Percentiles rank a stretch among this genome's conserved stretches.
These are phyloP conservation scores for Melanotaenia parkinsoni DNA, from an alignment of 2,797 vertebrate genomes.

Conservation along the genomic window DNA sequence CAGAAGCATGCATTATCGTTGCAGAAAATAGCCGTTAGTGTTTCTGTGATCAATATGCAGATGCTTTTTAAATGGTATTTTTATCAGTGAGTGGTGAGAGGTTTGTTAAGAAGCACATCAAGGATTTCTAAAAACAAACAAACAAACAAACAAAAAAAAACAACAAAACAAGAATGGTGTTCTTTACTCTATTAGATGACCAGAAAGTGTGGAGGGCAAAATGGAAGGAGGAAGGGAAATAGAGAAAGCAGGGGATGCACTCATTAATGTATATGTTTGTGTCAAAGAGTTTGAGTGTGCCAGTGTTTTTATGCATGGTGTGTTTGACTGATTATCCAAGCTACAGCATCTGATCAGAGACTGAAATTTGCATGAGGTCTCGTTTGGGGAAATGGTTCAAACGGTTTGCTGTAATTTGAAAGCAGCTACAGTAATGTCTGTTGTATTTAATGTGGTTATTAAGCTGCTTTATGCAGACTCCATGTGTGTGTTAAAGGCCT, in stretches of 20 bases:
- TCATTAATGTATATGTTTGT: conserved; percentile 52
- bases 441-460: conserved; percentile 5
- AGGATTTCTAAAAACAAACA: conserved; percentile 37
- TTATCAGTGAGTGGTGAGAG: conserved; percentile 49
- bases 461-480: conserved; percentile 1
- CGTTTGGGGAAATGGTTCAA: background rate
- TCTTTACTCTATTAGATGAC: conserved; percentile 44
- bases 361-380: background rate
- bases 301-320: conserved; percentile 17
- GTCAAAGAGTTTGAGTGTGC: conserved; percentile 33
- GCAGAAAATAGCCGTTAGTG: conserved; percentile 63
- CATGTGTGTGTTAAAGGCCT: conserved; percentile 3
- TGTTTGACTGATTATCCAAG: background rate
- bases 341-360: conserved; percentile 10
- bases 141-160: conserved; percentile 3
- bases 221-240: conserved; percentile 16
- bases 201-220: conserved; percentile 50
- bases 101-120: conserved; percentile 49
- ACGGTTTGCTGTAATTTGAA: background rate
- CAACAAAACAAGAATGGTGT: background rate
- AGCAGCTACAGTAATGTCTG: background rate
- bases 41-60: conserved; percentile 58
- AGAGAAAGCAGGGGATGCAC: conserved; percentile 17
- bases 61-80: conserved; percentile 63
- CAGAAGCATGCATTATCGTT: conserved; percentile 50